phyloP scores from a whole-genome alignment of 2,113 vertebrate genomes.

The Mellivora capensis region DNA sequence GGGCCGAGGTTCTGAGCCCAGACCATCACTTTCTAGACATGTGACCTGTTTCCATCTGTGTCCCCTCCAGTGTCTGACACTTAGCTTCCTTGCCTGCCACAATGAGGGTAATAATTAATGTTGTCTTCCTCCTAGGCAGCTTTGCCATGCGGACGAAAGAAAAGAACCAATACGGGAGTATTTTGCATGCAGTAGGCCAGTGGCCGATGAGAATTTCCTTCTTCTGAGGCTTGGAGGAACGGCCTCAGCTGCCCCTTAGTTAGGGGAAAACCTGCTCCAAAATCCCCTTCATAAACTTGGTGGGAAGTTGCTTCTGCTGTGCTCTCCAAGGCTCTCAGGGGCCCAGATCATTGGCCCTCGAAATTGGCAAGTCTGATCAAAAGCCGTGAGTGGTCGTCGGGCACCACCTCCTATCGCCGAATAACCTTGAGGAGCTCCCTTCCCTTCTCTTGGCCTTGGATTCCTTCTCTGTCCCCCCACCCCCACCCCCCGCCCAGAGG shows the following conservation, averaged over 20 bases:
- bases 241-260: background rate
- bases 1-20: background rate
- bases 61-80: background rate
- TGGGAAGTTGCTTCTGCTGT: background rate
- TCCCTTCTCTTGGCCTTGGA: slow-evolving; percentile 8
- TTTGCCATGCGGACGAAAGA: background rate
- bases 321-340: background rate
- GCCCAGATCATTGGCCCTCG: background rate
- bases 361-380: background rate
- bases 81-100: background rate
- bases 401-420: background rate
- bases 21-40: background rate
- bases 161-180: background rate
- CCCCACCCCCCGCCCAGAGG: background rate
- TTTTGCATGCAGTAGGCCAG: background rate
- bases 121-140: background rate
- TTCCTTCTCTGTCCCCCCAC: slow-evolving; percentile 27
- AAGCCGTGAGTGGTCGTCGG: background rate
- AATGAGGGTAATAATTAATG: background rate
- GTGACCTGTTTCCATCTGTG: background rate
- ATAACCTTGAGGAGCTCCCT: background rate
- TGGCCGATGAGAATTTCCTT: background rate
- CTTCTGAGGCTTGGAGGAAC: background rate
- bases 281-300: background rate
- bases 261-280: slow-evolving; percentile 3